Evolutionary conservation across 1,140 invertebrate genomes (phyloP), one percentile per base, ranked within the genome.

Genomic region (Contarinia nasturtii): DNA sequence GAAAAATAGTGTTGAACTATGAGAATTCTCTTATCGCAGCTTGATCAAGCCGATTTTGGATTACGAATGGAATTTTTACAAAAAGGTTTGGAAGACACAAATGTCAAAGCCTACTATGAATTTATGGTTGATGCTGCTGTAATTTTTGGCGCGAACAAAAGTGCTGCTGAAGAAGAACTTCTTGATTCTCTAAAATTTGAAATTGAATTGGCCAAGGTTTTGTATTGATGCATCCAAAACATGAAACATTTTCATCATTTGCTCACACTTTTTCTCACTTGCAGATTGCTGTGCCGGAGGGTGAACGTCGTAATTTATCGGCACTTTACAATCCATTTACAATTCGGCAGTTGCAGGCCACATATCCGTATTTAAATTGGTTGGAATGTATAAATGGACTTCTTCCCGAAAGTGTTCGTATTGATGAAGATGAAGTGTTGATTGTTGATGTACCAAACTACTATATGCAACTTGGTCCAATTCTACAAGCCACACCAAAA

Each of bases 11-110:
- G n/a, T n/a, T n/a, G n/a, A n/a, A n/a, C n/a, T n/a, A n/a, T n/a
- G n/a, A n/a, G n/a, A n/a, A n/a, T n/a, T n/a, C n/a, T 22, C 10
- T 18, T 46, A 27, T 55, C 61, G n/a, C 53, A 74, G 71, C 45
- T 79, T 48, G 77, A 79, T 58, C 74, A 78, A 61, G 65, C 71
- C n/a, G 66, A 68, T 11, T 59, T 77, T 22, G 72, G 73, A 48
- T 67, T 74, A 1, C 63, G 66, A 20, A 58, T 73, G 45, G 72
- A 74, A 52, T 75, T 75, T 49, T 65, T 76, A 44, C 53, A 73
- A 8, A 67, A 71, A 52, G 66, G 65, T 14, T 43, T 58, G 3
- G 51, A 53, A 40, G 54, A 59, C 41, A 54, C 59, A 33, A 54
- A 53, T 45, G 54, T 59, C 14, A 53, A 57, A 42, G 56, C 58